Conservation (phyloP, 2,113 vertebrate genomes). For the Riparia riparia region DNA sequence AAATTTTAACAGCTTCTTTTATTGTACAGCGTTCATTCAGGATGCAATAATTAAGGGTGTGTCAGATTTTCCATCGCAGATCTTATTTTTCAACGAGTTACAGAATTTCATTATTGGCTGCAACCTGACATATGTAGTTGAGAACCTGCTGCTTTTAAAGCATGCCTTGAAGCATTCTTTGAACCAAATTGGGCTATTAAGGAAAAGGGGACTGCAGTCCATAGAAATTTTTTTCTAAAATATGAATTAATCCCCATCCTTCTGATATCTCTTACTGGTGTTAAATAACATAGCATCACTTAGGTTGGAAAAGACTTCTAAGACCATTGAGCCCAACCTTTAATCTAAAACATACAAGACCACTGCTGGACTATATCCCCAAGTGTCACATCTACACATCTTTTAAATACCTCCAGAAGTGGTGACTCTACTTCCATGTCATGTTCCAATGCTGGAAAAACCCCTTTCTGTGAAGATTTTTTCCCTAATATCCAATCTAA, state of each 20-base stretch:
- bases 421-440: not conserved
- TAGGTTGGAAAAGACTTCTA: not conserved
- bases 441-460: not conserved
- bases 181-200: slow-evolving; percentile 42
- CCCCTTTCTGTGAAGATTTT: not conserved
- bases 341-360: not conserved
- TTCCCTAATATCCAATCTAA: not conserved
- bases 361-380: not conserved
- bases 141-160: slow-evolving; percentile 45
- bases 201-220: not conserved
- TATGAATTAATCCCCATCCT: not conserved
- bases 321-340: not conserved
- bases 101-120: slow-evolving; percentile 40
- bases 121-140: not conserved
- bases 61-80: not conserved
- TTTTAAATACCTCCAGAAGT: not conserved
- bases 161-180: slow-evolving; percentile 45
- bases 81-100: not conserved
- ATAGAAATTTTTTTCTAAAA: not conserved
- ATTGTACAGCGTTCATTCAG: not conserved
- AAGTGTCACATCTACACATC: not conserved
- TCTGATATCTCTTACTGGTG: not conserved
- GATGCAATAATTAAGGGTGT: slow-evolving; percentile 21
- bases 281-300: not conserved
- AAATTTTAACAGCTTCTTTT: slow-evolving; percentile 1